A percentile compares a stretch with the other conserved stretches of the same genome.
Conservation (phyloP, 2,113 vertebrate genomes). For the Sakesphorus luctuosus region DNA sequence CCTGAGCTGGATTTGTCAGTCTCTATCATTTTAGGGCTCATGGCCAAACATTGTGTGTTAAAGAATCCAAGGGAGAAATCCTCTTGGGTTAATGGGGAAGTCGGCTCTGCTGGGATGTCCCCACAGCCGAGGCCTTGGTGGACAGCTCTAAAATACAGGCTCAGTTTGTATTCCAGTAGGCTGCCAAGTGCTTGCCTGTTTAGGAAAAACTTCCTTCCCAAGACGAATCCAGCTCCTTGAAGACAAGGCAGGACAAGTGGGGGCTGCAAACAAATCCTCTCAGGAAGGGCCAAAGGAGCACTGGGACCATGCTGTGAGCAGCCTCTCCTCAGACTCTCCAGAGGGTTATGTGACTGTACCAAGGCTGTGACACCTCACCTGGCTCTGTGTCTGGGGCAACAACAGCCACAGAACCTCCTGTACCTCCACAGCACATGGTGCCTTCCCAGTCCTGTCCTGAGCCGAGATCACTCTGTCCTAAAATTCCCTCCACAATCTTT, state of each 20-base stretch:
- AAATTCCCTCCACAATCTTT: not conserved
- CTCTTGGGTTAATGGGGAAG: not conserved
- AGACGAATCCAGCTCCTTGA: not conserved
- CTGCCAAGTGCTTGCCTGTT: not conserved
- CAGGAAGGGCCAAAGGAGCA: not conserved
- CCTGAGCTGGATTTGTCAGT: not conserved
- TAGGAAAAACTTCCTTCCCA: not conserved
- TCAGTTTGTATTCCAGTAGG: not conserved
- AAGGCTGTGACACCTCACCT: not conserved
- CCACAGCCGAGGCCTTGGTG: not conserved
- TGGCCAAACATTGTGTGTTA: not conserved
- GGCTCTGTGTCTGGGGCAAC: not conserved
- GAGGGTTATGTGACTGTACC: accelerated
- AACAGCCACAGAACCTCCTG: accelerated
- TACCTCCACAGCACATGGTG: not conserved
- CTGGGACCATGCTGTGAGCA: not conserved
- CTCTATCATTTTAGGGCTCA: not conserved
- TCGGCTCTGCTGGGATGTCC: not conserved
- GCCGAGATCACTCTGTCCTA: not conserved
- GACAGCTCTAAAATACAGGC: not conserved
- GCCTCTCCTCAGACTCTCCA: accelerated
- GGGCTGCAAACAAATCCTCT: not conserved
- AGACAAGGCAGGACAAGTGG: not conserved
- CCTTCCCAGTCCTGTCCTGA: not conserved
- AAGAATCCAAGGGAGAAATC: not conserved